These are phyloP conservation scores for Mantis religiosa DNA, from an alignment of 2,888 invertebrate genomes.

Conservation along the genomic window DNA sequence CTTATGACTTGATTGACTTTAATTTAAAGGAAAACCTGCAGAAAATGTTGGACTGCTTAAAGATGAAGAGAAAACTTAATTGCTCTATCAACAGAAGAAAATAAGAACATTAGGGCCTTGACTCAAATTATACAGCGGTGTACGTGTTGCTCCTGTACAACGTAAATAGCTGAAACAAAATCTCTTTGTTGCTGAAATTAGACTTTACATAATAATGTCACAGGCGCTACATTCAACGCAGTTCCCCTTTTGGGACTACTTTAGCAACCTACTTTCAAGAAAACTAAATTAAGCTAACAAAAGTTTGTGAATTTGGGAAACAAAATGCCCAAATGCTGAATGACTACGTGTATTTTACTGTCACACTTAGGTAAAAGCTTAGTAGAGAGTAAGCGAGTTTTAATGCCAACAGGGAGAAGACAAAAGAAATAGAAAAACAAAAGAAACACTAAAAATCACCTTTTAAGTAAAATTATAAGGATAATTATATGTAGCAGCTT, in stretches of 20 bases:
- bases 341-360: no score
- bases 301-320: no score
- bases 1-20: neutral
- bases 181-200: neutral
- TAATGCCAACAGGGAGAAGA: no score
- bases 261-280: neutral
- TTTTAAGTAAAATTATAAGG: no score
- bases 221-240: neutral
- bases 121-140: neutral
- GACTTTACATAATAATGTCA: neutral
- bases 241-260: neutral
- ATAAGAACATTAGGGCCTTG: neutral
- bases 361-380: no score
- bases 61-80: neutral
- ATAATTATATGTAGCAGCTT: no score
- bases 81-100: neutral
- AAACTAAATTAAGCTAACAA: neutral
- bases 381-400: no score
- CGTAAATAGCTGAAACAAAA: neutral
- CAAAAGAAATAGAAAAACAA: no score
- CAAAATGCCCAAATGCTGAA: no score
- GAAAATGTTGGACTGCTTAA: neutral
- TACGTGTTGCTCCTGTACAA: neutral
- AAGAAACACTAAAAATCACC: no score
- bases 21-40: neutral